Conservation (phyloP, 2,888 invertebrate species). For the Halictus ligatus region DNA sequence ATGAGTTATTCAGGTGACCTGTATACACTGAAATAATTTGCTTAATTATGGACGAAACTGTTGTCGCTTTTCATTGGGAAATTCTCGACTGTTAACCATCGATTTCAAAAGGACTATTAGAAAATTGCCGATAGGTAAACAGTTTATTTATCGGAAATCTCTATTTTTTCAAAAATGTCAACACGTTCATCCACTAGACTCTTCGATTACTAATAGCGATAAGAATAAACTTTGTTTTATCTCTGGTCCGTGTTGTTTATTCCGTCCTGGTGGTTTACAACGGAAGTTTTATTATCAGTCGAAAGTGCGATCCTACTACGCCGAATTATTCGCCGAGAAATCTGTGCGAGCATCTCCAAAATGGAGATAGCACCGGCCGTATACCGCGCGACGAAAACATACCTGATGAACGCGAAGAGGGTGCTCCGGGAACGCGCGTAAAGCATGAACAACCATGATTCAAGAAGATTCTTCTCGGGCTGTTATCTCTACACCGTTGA, state of each 20-base stretch:
- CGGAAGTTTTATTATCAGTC: not conserved
- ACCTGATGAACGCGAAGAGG: not conserved
- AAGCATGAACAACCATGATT: conserved; percentile 6
- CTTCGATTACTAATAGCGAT: not conserved
- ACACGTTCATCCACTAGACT: too few relatives aligned
- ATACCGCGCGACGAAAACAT: not conserved
- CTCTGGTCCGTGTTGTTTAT: too few relatives aligned
- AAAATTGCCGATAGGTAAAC: too few relatives aligned
- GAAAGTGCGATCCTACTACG: not conserved
- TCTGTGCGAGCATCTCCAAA: not conserved
- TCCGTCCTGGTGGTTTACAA: not conserved
- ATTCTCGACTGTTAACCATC: too few relatives aligned
- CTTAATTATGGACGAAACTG: too few relatives aligned
- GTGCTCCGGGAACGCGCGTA: conserved; percentile 2
- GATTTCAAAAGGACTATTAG: too few relatives aligned
- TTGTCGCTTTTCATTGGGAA: too few relatives aligned
- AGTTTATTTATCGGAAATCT: too few relatives aligned
- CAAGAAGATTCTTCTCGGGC: not conserved
- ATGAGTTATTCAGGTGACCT: too few relatives aligned
- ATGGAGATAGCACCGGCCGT: not conserved
- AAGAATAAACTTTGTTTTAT: not conserved
- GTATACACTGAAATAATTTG: too few relatives aligned
- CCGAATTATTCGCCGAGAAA: too few relatives aligned
- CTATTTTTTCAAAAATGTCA: too few relatives aligned
- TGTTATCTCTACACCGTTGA: not conserved